Conservation (phyloP, 2,113 vertebrate species). For the Notiomystis cincta region DNA sequence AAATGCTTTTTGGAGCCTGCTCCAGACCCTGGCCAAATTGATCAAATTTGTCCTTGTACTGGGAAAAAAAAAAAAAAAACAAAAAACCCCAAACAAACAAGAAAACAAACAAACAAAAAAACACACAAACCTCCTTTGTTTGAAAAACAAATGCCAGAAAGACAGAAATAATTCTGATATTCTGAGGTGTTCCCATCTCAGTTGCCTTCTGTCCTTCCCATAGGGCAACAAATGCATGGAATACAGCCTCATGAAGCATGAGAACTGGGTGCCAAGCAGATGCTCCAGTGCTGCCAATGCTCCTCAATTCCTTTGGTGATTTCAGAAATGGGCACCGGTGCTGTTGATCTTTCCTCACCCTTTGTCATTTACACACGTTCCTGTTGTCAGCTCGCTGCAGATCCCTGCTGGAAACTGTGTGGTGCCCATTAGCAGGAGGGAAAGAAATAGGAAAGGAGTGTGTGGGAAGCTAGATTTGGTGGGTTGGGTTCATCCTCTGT, state of each 20-base stretch:
- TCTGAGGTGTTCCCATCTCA: not conserved
- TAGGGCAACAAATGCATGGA: rapidly evolving
- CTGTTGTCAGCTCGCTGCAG: rapidly evolving
- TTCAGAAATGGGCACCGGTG: not conserved
- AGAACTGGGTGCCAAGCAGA: not conserved
- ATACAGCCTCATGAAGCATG: rapidly evolving
- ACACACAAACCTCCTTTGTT: not conserved
- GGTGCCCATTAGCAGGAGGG: not conserved
- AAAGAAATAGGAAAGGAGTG: not conserved
- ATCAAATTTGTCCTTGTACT: not conserved
- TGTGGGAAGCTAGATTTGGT: rapidly evolving
- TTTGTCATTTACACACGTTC: rapidly evolving
- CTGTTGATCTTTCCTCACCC: not conserved
- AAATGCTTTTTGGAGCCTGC: not conserved
- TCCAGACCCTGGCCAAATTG: not conserved
- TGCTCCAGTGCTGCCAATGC: not conserved
- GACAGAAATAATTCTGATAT: not conserved
- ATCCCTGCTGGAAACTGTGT: not conserved
- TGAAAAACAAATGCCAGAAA: not conserved
- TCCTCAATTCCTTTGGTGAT: not conserved
- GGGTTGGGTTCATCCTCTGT: rapidly evolving
- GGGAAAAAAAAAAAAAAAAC: too few relatives aligned
- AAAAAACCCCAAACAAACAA: not conserved
- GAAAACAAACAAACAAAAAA: not conserved
- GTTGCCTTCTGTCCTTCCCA: rapidly evolving